A percentile compares a stretch with the other conserved stretches of the same genome.
These are phyloP conservation scores for Rosalia funebris DNA, from an alignment of 2,888 invertebrate species.

Conservation along the genomic window DNA sequence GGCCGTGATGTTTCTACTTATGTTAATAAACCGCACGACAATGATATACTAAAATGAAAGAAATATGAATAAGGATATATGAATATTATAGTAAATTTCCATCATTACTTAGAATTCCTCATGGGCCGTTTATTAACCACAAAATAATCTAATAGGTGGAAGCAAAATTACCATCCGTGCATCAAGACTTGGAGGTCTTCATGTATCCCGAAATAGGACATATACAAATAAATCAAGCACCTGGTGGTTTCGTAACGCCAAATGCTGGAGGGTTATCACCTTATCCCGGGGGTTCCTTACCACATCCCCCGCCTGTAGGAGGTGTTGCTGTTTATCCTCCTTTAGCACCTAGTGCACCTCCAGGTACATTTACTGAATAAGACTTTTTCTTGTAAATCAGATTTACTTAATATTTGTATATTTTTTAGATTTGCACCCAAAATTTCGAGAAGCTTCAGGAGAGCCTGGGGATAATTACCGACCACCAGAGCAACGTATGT, in stretches of 20 bases:
- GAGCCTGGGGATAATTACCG: constrained; percentile 13
- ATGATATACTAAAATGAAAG: no score
- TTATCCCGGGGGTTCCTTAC: constrained; percentile 7
- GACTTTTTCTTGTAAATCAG: constrained; percentile 3
- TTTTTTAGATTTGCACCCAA: constrained; percentile 17
- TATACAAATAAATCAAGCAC: constrained; percentile 41
- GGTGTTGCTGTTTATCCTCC: constrained; percentile 32
- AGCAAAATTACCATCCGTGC: constrained; percentile 45
- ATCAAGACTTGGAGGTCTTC: constrained; percentile 42
- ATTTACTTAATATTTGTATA: background rate
- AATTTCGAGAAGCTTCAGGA: constrained; percentile 26
- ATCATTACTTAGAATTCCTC: no score
- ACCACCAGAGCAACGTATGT: constrained; percentile 37
- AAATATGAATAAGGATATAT: no score
- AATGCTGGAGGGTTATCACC: constrained; percentile 1
- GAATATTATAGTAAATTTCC: no score
- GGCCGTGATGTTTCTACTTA: no score
- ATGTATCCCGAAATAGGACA: constrained; percentile 47
- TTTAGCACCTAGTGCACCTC: constrained; percentile 19
- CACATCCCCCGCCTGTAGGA: constrained; percentile 18
- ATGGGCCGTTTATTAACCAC: no score
- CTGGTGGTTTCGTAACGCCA: constrained; percentile 16
- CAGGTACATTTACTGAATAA: constrained; percentile 12
- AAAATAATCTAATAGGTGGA: no score
- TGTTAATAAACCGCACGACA: no score